Base-by-base conservation (phyloP, 2,888 invertebrate species). In the Gerris lacustris region DNA sequence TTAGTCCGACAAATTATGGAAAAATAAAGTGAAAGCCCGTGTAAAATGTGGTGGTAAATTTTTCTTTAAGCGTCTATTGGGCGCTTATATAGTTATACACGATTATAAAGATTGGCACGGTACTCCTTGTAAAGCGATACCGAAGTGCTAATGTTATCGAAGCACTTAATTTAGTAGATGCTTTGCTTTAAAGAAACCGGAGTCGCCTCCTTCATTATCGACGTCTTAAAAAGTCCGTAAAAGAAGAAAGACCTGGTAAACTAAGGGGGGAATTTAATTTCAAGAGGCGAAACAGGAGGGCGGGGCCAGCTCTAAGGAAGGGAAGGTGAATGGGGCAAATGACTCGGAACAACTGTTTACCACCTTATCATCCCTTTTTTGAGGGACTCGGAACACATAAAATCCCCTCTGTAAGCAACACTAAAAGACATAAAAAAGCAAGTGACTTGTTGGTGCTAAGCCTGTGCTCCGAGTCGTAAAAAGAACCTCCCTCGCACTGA, bases 301-400 rank as follows among this genome's bases (percentile, higher is more conserved):
- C 55, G 9, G 55, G 15, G 9, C 15, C 55, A 55, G 47, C 11
- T n/a, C n/a, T n/a, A n/a, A 31, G 31, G 31, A 31, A 31, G 31
- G 31, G 31, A 31, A 31, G 31, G 31, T 31, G 31, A 31, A 55
- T 11, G 55, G 15, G 15, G 55, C 55, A 55, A 55, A 55, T 55
- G 55, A 55, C 55, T 55, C 55, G 55, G 55, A 55, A 55, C 55
- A 55, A 55, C 55, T 55, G 15, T 55, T 55, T 55, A 55, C 55
- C 55, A 55, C 55, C 55, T 55, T 55, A 55, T 55, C 55, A 55
- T 55, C 15, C 55, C 55, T 11, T 9, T 55, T 9, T 55, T 55
- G 9, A 11, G 9, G 9, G 9, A 55, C 9, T 11, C 55, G 55
- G 15, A 15, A 9, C 55, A 55, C 55, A 55, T 55, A 55, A 55